Conservation (phyloP, 2,797 vertebrate genomes). For the Platalea minor region DNA sequence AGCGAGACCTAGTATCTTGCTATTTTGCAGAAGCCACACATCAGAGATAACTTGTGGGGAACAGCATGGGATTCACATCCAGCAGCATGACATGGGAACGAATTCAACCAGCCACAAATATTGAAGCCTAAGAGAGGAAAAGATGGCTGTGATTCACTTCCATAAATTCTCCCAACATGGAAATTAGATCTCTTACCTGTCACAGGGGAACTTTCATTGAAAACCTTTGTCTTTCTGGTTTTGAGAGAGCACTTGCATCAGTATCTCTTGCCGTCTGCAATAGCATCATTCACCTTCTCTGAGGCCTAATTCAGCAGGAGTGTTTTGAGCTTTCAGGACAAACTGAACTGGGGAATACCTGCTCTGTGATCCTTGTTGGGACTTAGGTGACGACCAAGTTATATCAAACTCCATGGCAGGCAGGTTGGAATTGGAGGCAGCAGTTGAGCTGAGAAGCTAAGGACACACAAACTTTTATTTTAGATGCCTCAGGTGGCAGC, state of each 20-base stretch:
- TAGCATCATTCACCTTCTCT: background rate
- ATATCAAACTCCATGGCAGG: background rate
- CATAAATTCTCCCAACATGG: background rate
- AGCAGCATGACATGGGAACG: rapidly evolving
- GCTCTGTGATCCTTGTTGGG: background rate
- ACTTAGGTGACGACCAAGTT: background rate
- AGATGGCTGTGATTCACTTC: background rate
- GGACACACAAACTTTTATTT: background rate
- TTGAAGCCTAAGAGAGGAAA: background rate
- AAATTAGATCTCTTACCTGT: background rate
- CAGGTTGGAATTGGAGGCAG: background rate
- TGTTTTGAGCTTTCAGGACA: background rate
- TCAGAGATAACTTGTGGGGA: background rate
- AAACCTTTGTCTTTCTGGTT: background rate
- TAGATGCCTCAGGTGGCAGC: background rate
- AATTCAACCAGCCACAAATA: background rate
- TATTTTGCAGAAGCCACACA: background rate
- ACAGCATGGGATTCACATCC: background rate
- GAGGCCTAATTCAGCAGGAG: background rate
- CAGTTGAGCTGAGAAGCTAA: background rate
- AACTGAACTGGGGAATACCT: background rate
- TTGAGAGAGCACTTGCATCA: background rate
- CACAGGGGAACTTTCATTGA: background rate
- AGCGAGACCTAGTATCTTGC: background rate
- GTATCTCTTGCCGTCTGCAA: background rate